Base-by-base conservation (phyloP, 2,888 invertebrate genomes). In the Scrobipalpa costella region DNA sequence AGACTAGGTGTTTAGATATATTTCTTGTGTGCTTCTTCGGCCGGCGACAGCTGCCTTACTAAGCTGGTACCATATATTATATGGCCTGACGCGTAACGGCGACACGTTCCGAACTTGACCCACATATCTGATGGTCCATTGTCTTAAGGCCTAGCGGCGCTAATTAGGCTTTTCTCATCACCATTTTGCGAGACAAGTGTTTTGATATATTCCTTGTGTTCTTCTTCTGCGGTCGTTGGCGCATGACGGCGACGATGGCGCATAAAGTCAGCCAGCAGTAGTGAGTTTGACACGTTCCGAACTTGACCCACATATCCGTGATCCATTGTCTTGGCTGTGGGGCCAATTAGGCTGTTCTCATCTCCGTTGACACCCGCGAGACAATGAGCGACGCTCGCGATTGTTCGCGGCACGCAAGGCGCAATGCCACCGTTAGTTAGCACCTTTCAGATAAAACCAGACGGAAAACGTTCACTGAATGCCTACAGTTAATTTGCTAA, bases 251-350 rank as follows among this genome's bases (percentile, higher is more conserved):
- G n/a, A n/a, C n/a, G n/a, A n/a, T n/a, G n/a, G n/a, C n/a, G n/a
- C n/a, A n/a, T n/a, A n/a, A n/a, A n/a, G n/a, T n/a, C n/a, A n/a
- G n/a, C n/a, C n/a, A n/a, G n/a, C n/a, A n/a, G n/a, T n/a, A n/a
- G n/a, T n/a, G n/a, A n/a, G n/a, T n/a, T 71, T 71, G 68, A 71
- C 79, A 76, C 74, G 72, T 66, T 66, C 64, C 79, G 81, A 88
- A 89, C 90, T 90, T 90, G 90, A 89, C 90, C 88, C 75, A 90
- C 88, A 85, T 87, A 52, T 55, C 78, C 78, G 77, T 80, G 81
- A 82, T 75, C 85, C 76, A 90, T 90, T 90, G 90, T 90, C 81
- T 88, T 79, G 58, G 49, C 15, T 11, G n/a, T 1, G 34, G 33
- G n/a, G 33, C 34, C 74, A 76, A 80, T 79, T 75, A 59, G 19